Percentiles rank a stretch among this genome's conserved stretches.
Conservation (phyloP, 2,888 invertebrate genomes). For the Palloptera scutellata region DNA sequence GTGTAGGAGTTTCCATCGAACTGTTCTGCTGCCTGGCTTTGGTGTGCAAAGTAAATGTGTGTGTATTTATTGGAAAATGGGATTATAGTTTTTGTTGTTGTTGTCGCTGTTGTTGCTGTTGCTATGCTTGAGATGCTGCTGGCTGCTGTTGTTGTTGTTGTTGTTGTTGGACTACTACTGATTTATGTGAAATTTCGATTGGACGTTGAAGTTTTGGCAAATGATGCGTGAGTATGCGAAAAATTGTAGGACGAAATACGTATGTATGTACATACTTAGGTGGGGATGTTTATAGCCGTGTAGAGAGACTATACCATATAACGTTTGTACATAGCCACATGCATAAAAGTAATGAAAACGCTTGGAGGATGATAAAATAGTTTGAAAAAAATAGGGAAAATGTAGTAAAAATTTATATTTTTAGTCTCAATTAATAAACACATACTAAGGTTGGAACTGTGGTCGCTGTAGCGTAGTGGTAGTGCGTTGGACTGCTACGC, state of each 20-base stretch:
- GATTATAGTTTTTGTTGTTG: conserved; percentile 19
- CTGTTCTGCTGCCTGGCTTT: not conserved
- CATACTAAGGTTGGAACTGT: too few relatives aligned
- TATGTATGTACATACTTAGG: not conserved
- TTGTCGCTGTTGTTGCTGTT: conserved; percentile 20
- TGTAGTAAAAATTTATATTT: too few relatives aligned
- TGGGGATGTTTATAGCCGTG: not conserved
- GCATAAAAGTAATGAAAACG: too few relatives aligned
- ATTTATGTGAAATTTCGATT: conserved; percentile 34
- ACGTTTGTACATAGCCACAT: not conserved
- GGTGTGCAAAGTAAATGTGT: not conserved
- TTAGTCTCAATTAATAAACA: too few relatives aligned
- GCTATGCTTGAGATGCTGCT: too few relatives aligned
- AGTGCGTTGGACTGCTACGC: too few relatives aligned
- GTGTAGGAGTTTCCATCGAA: not conserved
- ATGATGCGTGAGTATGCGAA: conserved; percentile 16
- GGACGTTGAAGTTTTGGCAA: conserved; percentile 30
- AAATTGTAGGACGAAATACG: not conserved
- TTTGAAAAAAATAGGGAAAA: too few relatives aligned
- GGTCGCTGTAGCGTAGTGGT: too few relatives aligned
- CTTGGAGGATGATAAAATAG: too few relatives aligned
- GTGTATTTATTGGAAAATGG: conserved; percentile 31
- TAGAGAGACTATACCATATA: conserved; percentile 4
- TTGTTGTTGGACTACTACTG: conserved; percentile 11
- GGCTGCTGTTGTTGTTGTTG: too few relatives aligned